Percentiles rank a stretch among this genome's conserved stretches.
Conservation (phyloP, 2,888 invertebrate genomes). For the Aethes cnicana region DNA sequence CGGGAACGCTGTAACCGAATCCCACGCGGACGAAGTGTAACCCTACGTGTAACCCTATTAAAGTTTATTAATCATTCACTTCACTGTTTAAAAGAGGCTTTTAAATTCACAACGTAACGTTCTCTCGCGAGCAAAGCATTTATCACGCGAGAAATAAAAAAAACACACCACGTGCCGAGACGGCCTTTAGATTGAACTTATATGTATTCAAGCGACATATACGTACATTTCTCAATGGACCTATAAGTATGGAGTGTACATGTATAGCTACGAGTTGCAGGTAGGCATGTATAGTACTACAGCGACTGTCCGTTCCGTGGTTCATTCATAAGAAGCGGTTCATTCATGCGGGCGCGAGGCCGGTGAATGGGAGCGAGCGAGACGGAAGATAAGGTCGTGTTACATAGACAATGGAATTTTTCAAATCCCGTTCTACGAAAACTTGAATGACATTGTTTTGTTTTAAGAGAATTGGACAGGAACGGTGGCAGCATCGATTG, state of each 20-base stretch:
- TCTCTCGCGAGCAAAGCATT: slow-evolving; percentile 37
- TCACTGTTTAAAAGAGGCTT: slow-evolving; percentile 19
- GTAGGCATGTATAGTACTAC: slow-evolving; percentile 74
- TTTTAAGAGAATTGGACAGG: slow-evolving; percentile 65
- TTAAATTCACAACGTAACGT: slow-evolving; percentile 26
- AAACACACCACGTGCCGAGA: slow-evolving; percentile 65
- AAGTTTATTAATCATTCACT: slow-evolving; percentile 7
- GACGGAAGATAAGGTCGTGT: slow-evolving; percentile 71
- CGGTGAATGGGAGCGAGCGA: slow-evolving; percentile 77
- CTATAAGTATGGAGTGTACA: slow-evolving; percentile 59
- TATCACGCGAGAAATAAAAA: slow-evolving; percentile 54
- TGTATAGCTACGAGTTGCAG: slow-evolving; percentile 50
- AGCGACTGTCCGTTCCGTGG: slow-evolving; percentile 68
- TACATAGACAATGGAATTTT: slow-evolving; percentile 70
- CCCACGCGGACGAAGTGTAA: no score
- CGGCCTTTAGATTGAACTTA: slow-evolving; percentile 49
- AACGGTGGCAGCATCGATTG: slow-evolving; percentile 46
- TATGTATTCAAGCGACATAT: slow-evolving; percentile 38
- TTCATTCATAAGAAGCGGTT: slow-evolving; percentile 82
- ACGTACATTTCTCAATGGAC: slow-evolving; percentile 44
- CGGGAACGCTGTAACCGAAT: no score
- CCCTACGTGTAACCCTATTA: slow-evolving; percentile 2
- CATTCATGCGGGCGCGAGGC: slow-evolving; percentile 73
- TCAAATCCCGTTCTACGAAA: slow-evolving; percentile 70
- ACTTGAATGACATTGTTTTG: slow-evolving; percentile 62